Conservation (phyloP, 2,797 vertebrate genomes). For the Masticophis lateralis region DNA sequence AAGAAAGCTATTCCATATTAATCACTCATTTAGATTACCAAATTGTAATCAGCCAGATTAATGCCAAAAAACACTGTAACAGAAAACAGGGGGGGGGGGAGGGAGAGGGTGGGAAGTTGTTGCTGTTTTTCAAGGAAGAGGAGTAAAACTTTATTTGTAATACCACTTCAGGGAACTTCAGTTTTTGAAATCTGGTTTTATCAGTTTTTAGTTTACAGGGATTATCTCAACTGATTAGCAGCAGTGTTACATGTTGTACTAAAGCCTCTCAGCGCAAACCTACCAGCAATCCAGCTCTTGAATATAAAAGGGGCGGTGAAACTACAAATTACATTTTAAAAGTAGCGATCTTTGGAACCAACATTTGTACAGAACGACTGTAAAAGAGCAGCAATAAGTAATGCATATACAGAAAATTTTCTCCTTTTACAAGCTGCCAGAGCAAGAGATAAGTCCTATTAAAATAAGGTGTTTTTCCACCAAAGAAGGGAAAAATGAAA, state of each 20-base stretch:
- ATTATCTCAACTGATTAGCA: slow-evolving; percentile 64
- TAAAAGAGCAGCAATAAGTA: background rate
- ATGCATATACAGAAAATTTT: background rate
- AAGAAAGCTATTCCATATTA: background rate
- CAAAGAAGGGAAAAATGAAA: background rate
- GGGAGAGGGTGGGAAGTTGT: background rate
- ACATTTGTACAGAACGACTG: background rate
- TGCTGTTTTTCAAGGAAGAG: background rate
- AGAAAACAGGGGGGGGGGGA: background rate
- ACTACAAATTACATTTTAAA: slow-evolving; percentile 6
- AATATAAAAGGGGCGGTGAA: background rate
- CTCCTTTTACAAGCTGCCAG: background rate
- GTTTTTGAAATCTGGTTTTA: slow-evolving; percentile 35
- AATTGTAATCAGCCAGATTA: slow-evolving; percentile 9
- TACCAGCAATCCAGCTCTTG: background rate
- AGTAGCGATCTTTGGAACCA: accelerated
- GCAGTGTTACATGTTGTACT: slow-evolving; percentile 66
- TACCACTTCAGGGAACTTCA: background rate
- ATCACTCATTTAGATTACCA: background rate
- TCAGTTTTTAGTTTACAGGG: slow-evolving; percentile 63
- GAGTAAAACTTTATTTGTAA: background rate
- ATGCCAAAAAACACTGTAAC: slow-evolving; percentile 30
- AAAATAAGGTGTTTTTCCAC: background rate
- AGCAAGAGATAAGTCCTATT: background rate
- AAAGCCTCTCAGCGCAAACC: slow-evolving; percentile 38